Base-by-base conservation (phyloP, 2,113 vertebrate genomes). In the Zapornia atra region DNA sequence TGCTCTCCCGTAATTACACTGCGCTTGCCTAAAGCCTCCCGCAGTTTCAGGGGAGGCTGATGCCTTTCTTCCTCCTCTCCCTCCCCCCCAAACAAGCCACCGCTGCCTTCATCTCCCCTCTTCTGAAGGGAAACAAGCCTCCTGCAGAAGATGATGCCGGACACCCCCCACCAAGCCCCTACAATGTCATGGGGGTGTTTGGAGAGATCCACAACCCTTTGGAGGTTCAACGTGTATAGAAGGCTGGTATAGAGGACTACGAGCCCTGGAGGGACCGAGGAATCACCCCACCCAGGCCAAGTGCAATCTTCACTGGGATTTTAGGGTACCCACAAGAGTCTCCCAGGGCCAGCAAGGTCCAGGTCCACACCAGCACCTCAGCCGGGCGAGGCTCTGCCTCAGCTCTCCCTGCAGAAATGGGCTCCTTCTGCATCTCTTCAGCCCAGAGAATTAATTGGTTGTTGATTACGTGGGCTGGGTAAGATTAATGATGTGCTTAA, bases 401-500 rank as follows among this genome's bases (percentile, higher is more conserved):
- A 11, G 59, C 60, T 40, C 53, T 79, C 69, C 61, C 78, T 29
- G 29, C 0, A 1, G 66, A 22, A 79, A 76, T 1, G 1, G 53
- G 68, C 28, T 83, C 77, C 53, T 71, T 31, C 38, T 13, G 3
- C 57, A 51, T 60, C 78, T 16, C 92, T 54, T 70, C 92, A 71
- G 71, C 70, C 79, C 1, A 0, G 33, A 57, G 61, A 93, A 94
- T 91, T 87, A 95, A 97, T 82, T 92, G 88, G 90, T 93, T 90
- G 90, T 90, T 96, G 92, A 96, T 92, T 92, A 93, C 5, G 26
- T 83, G 79, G 92, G 90, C 82, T 69, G 96, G 88, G 34, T 54
- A 91, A 95, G 95, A 96, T 94, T 96, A 95, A 96, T 57, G 85
- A 95, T 57, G 90, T 93, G 96, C 85, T 95, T 95, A 94, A 85